These are phyloP conservation scores for Mythimna vitellina DNA, from an alignment of 2,888 invertebrate genomes.

Conservation along the genomic window DNA sequence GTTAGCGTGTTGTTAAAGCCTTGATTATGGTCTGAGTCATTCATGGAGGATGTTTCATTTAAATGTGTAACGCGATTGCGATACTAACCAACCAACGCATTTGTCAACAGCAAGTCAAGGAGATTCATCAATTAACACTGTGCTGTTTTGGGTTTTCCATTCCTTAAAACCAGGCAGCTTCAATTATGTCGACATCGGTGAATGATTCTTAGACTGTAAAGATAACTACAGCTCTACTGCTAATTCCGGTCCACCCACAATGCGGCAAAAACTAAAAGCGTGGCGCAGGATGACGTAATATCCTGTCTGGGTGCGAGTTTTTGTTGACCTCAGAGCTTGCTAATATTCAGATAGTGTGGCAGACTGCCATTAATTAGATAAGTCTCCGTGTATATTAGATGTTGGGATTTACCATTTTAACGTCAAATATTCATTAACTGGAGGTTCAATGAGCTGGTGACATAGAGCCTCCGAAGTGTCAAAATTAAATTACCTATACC, in stretches of 20 bases:
- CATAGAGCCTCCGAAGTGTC: constrained; percentile 12
- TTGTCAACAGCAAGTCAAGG: constrained; percentile 47
- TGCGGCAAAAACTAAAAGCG: constrained; percentile 54
- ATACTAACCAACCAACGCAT: constrained; percentile 24
- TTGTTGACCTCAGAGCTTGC: constrained; percentile 54
- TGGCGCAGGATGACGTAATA: constrained; percentile 69
- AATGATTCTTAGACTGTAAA: constrained; percentile 16
- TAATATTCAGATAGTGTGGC: constrained; percentile 32
- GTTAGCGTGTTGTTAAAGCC: constrained; percentile 29
- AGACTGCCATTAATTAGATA: constrained; percentile 36
- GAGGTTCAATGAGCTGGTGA: constrained; percentile 3
- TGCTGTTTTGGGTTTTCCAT: constrained; percentile 36
- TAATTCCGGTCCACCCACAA: constrained; percentile 51
- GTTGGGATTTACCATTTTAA: constrained; percentile 8
- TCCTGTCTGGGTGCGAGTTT: constrained; percentile 64
- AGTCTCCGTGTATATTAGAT: constrained; percentile 26
- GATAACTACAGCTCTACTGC: constrained; percentile 12
- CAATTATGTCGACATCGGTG: constrained; percentile 18
- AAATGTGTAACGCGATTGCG: constrained; percentile 37
- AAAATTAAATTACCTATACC: constrained; percentile 6
- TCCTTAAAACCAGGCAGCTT: background rate
- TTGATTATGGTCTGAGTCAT: constrained; percentile 44
- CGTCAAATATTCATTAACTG: constrained; percentile 1
- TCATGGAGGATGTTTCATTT: constrained; percentile 33
- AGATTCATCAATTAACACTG: constrained; percentile 40